These are phyloP conservation scores for Dolichopus griseipennis DNA, from an alignment of 2,888 invertebrate species.

Conservation along the genomic window DNA sequence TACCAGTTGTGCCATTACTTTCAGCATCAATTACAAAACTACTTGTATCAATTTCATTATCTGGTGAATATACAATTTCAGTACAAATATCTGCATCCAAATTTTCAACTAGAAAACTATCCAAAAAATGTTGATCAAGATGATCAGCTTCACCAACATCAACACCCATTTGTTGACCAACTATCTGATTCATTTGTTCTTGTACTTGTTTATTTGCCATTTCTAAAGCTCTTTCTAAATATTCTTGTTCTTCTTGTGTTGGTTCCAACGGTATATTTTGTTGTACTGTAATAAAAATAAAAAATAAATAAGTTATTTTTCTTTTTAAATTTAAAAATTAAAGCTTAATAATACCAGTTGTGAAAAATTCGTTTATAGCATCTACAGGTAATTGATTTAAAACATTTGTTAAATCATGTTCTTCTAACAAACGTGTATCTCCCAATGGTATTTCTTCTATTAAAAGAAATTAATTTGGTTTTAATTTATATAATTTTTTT, in stretches of 20 bases:
- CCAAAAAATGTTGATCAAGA: constrained; percentile 32
- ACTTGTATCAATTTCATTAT: constrained; percentile 35
- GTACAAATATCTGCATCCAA: constrained; percentile 30
- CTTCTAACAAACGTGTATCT: constrained; percentile 55
- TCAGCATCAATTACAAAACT: constrained; percentile 35
- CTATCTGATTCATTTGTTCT: constrained; percentile 47
- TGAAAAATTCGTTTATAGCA: constrained; percentile 74
- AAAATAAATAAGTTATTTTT: background rate
- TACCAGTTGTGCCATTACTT: constrained; percentile 25
- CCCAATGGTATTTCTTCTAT: constrained; percentile 48
- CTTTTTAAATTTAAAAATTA: constrained; percentile 3
- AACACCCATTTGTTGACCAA: background rate
- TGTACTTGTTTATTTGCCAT: constrained; percentile 65
- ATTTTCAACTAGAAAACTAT: constrained; percentile 39
- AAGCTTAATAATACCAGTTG: constrained; percentile 49
- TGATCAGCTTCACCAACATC: constrained; percentile 39
- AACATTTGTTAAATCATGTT: constrained; percentile 67
- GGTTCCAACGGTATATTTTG: constrained; percentile 64
- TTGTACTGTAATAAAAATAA: constrained; percentile 44
- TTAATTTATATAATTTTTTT: background rate
- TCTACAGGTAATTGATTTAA: constrained; percentile 70
- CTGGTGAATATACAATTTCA: constrained; percentile 34
- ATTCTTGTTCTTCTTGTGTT: constrained; percentile 75
- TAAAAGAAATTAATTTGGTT: constrained; percentile 14
- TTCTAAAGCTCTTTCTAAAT: constrained; percentile 75